A percentile compares a stretch with the other conserved stretches of the same genome.
Conservation (phyloP, 2,113 vertebrate species). For the Cyphomyrus discorhynchus region DNA sequence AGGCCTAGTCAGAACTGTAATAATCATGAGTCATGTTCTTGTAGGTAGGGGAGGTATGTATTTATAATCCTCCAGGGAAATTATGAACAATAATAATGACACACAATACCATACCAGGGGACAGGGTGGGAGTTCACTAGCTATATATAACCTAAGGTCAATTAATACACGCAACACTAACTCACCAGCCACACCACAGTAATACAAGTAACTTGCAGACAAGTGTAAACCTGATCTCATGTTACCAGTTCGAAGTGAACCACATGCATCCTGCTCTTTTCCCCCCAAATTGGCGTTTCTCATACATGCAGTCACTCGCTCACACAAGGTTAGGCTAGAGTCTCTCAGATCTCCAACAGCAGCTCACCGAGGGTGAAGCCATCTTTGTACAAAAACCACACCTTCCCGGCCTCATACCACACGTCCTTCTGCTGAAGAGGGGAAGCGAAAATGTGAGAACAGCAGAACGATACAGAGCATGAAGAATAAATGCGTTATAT, state of each 20-base stretch:
- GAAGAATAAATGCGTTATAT: not conserved
- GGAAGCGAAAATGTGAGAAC: not conserved
- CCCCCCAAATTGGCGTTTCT: not conserved
- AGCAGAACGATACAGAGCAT: not conserved
- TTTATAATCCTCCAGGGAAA: not conserved
- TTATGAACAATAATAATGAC: not conserved
- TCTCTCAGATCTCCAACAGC: not conserved
- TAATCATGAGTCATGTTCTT: not conserved
- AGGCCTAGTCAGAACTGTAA: not conserved
- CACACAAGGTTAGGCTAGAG: not conserved
- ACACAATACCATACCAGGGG: not conserved
- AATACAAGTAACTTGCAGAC: not conserved
- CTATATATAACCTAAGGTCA: not conserved
- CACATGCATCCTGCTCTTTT: not conserved
- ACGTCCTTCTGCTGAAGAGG: conserved; percentile 46
- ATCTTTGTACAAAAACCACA: conserved; percentile 80
- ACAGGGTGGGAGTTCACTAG: not conserved
- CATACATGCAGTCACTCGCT: not conserved
- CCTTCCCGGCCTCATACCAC: conserved; percentile 83
- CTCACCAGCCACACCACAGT: not conserved
- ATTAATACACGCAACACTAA: not conserved
- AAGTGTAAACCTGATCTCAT: not conserved
- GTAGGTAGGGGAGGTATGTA: not conserved
- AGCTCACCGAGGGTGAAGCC: conserved; percentile 72
- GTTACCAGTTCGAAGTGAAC: not conserved